Conservation (phyloP, 2,888 invertebrate genomes). For the Trissoscelio sp. region DNA sequence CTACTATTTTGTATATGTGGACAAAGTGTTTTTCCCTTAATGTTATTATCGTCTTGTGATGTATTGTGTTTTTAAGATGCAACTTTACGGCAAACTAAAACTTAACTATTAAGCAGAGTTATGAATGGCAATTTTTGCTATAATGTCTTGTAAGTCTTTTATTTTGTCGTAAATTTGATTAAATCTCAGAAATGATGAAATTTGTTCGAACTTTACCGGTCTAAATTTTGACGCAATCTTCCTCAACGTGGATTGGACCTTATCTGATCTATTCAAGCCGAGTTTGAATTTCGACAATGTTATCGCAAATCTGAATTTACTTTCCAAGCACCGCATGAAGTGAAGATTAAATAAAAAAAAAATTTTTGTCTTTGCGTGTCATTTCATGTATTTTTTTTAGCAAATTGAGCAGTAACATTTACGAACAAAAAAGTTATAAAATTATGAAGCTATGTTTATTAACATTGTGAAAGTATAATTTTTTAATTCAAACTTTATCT, state of each 20-base stretch:
- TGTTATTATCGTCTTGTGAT: neutral
- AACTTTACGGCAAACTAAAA: conserved; percentile 24
- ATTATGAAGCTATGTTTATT: conserved; percentile 22
- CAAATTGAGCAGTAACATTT: too few relatives aligned
- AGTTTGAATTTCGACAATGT: conserved; percentile 58
- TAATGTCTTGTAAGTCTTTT: conserved; percentile 26
- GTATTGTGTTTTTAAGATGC: conserved; percentile 5
- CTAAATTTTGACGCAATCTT: conserved; percentile 58
- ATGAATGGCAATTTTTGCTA: conserved; percentile 9
- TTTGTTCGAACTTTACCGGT: conserved; percentile 32
- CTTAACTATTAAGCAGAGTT: conserved; percentile 19
- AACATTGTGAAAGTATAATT: conserved; percentile 12
- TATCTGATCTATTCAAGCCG: conserved; percentile 51
- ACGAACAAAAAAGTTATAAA: neutral
- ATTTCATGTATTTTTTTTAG: neutral
- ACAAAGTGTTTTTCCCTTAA: neutral
- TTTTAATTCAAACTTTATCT: conserved; percentile 27
- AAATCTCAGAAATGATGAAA: conserved; percentile 45
- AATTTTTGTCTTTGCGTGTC: conserved; percentile 3
- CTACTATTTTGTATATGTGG: too few relatives aligned
- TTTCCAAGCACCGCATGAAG: conserved; percentile 21
- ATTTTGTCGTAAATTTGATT: conserved; percentile 47
- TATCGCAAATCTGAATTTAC: conserved; percentile 54
- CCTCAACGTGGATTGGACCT: conserved; percentile 35
- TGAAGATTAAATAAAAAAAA: conserved; percentile 42